Evolutionary conservation across 1,140 invertebrate genomes (phyloP).

Genomic region (Scylla paramamosain): DNA sequence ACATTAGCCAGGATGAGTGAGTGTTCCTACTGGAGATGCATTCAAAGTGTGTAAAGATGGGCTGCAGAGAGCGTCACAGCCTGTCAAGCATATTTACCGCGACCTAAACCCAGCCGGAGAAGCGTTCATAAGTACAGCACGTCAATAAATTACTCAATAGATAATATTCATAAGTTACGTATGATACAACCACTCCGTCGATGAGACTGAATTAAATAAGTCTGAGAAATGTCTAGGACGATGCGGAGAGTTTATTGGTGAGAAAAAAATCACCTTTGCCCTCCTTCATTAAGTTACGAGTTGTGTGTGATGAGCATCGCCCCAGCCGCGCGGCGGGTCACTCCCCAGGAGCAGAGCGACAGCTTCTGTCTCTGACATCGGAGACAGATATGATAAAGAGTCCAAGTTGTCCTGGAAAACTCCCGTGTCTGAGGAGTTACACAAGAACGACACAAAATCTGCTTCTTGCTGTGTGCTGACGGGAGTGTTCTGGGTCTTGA

Average conservation of each 20-base stretch:
- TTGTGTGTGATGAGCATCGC: slow-evolving; percentile 16
- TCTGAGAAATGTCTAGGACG: too few relatives aligned
- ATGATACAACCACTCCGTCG: neutral
- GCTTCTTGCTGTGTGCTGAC: neutral
- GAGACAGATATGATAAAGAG: slow-evolving; percentile 41
- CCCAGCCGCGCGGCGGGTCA: slow-evolving; percentile 32
- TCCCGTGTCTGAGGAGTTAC: neutral
- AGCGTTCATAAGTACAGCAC: neutral
- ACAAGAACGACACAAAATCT: slow-evolving; percentile 35
- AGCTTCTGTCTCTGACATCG: slow-evolving; percentile 50
- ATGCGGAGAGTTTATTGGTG: too few relatives aligned
- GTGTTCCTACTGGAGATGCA: neutral
- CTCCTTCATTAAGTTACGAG: slow-evolving; percentile 42
- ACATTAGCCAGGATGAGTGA: neutral
- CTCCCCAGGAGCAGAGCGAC: slow-evolving; percentile 35
- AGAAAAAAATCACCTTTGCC: neutral
- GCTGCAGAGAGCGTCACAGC: neutral
- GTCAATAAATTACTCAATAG: neutral
- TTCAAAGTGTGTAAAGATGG: neutral
- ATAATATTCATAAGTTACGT: neutral
- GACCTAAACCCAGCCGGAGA: neutral
- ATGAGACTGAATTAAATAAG: neutral
- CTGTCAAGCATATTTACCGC: neutral
- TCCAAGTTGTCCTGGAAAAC: slow-evolving; percentile 40
- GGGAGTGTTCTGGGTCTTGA: slow-evolving; percentile 23